Conservation (phyloP, 1,140 invertebrate species). For the Ditylenchus dipsaci region DNA sequence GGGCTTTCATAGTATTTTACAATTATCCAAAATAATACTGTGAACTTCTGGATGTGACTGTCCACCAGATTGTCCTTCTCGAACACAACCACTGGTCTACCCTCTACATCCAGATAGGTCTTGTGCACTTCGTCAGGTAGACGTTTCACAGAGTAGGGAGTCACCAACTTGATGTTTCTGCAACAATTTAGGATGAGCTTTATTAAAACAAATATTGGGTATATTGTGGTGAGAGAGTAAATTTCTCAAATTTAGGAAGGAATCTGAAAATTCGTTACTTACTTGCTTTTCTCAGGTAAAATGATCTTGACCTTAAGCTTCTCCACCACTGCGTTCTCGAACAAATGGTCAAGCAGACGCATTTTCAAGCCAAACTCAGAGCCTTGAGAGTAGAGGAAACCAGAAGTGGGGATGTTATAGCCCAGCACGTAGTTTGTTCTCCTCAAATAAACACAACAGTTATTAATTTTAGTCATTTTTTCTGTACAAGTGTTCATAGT, state of each 20-base stretch:
- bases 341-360: constrained; percentile 87
- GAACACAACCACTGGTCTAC: constrained; percentile 79
- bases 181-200: background rate
- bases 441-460: constrained; percentile 57
- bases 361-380: constrained; percentile 73
- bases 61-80: constrained; percentile 85
- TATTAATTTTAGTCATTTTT: background rate
- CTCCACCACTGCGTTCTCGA: constrained; percentile 91
- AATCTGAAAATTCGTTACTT: no score
- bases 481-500: background rate
- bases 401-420: constrained; percentile 94
- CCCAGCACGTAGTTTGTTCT: constrained; percentile 89
- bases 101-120: constrained; percentile 91
- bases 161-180: constrained; percentile 72
- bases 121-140: constrained; percentile 74
- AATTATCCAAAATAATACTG: constrained; percentile 60
- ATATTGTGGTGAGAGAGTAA: no score
- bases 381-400: constrained; percentile 81
- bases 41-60: constrained; percentile 85
- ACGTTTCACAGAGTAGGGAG: constrained; percentile 76
- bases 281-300: constrained; percentile 80
- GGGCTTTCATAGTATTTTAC: constrained; percentile 1
- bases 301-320: constrained; percentile 83
- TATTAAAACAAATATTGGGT: no score
- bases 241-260: no score